These are phyloP conservation scores for Mergus octosetaceus DNA, from an alignment of 2,797 vertebrate species.

Conservation along the genomic window DNA sequence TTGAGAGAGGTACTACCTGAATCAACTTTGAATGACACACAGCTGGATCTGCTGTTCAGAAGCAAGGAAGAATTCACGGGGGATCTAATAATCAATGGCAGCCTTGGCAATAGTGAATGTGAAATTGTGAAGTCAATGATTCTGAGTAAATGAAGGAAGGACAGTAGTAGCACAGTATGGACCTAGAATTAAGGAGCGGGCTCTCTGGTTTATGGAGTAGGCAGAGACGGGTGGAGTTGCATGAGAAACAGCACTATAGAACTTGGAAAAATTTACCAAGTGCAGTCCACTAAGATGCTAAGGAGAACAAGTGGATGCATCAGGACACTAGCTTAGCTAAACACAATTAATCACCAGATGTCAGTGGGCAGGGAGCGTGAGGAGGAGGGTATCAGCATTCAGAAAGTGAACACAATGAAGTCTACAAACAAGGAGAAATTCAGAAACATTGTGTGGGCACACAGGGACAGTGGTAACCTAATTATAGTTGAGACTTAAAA, in stretches of 20 bases:
- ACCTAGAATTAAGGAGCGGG: background rate
- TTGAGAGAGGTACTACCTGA: background rate
- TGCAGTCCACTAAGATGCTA: background rate
- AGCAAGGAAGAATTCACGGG: background rate
- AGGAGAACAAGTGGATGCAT: background rate
- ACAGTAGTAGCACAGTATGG: rapidly evolving
- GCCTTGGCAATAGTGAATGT: background rate
- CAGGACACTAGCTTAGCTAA: background rate
- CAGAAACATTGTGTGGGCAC: background rate
- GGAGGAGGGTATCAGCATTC: background rate
- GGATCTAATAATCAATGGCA: background rate
- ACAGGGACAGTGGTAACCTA: background rate
- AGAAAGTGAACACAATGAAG: background rate
- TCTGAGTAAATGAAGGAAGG: background rate
- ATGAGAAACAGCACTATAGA: background rate
- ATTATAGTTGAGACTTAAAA: background rate
- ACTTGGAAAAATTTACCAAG: background rate
- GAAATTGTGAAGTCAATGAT: background rate
- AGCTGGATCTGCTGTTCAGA: background rate
- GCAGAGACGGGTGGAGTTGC: background rate
- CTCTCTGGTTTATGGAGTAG: background rate
- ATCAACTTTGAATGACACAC: background rate
- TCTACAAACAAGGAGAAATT: background rate
- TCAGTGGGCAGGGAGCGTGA: too few species aligned
- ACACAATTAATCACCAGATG: background rate